Percentiles rank a stretch among this genome's conserved stretches.
phyloP scores from a whole-genome alignment of 2,113 vertebrate species.

The Hippocampus zosterae region DNA sequence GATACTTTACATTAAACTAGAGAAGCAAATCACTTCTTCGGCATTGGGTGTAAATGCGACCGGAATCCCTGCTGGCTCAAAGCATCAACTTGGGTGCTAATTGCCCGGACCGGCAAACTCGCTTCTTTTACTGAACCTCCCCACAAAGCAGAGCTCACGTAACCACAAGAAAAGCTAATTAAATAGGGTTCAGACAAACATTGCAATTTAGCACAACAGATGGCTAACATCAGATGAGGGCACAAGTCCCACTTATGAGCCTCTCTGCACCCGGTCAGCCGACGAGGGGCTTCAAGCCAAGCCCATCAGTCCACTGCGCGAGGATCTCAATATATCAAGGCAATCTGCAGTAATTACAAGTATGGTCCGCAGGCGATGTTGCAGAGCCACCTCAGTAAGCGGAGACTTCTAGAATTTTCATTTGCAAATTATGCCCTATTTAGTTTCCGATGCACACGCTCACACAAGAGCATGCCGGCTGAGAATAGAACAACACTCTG shows the following conservation, averaged over 20 bases:
- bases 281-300: neutral
- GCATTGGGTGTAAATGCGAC: neutral
- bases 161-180: neutral
- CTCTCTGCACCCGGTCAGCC: slow-evolving; percentile 3
- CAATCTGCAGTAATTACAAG: slow-evolving; percentile 38
- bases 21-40: slow-evolving; percentile 12
- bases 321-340: slow-evolving; percentile 26
- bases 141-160: neutral
- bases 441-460: slow-evolving; percentile 17
- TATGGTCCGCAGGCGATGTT: neutral
- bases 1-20: slow-evolving; percentile 24
- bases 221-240: slow-evolving; percentile 1
- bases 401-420: slow-evolving; percentile 20
- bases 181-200: neutral
- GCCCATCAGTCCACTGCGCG: slow-evolving; percentile 3
- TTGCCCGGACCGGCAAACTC: slow-evolving; percentile 8
- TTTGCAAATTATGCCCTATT: slow-evolving; percentile 34
- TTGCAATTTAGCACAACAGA: slow-evolving; percentile 13
- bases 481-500: neutral
- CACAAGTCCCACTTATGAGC: neutral
- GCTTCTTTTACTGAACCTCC: neutral
- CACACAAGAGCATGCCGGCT: slow-evolving; percentile 4
- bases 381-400: slow-evolving; percentile 16
- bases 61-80: slow-evolving; percentile 23
- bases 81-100: slow-evolving; percentile 31